Percentiles rank a stretch among this genome's conserved stretches.
Conservation (phyloP, 2,888 invertebrate genomes). For the Melinopterus prodromus region DNA sequence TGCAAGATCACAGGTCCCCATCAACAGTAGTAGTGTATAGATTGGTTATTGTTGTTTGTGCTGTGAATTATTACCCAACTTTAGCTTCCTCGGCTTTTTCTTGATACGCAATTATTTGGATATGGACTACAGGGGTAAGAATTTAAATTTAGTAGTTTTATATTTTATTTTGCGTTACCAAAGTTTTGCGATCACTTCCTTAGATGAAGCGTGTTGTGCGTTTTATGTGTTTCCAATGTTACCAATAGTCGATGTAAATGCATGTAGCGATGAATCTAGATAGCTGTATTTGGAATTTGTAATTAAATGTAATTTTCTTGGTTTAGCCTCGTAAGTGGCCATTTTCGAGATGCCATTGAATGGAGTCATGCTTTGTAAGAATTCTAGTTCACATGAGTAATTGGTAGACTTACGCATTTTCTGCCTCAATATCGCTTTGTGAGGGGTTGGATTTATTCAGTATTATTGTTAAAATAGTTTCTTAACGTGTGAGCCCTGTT, state of each 20-base stretch:
- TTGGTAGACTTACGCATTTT: not conserved
- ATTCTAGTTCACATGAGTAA: not conserved
- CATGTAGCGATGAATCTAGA: slow-evolving; percentile 14
- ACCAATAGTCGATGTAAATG: slow-evolving; percentile 17
- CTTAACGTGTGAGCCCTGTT: too few relatives aligned
- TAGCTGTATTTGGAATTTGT: slow-evolving; percentile 10
- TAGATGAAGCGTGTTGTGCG: not conserved
- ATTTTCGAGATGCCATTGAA: slow-evolving; percentile 12
- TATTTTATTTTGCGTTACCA: slow-evolving; percentile 30
- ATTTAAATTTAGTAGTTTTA: not conserved
- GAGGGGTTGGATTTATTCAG: too few relatives aligned
- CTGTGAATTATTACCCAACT: not conserved
- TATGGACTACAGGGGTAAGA: slow-evolving; percentile 30
- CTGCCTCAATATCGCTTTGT: too few relatives aligned
- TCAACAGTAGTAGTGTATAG: slow-evolving; percentile 19
- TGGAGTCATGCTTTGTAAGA: not conserved
- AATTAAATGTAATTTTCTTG: slow-evolving; percentile 18
- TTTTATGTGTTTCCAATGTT: slow-evolving; percentile 5
- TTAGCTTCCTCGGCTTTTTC: not conserved
- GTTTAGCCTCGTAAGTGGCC: slow-evolving; percentile 11
- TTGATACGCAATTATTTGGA: slow-evolving; percentile 27
- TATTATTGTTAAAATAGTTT: too few relatives aligned
- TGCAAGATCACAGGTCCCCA: slow-evolving; percentile 14
- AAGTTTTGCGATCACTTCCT: slow-evolving; percentile 24
- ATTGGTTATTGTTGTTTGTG: slow-evolving; percentile 19